Conservation (phyloP, 2,888 invertebrate species). For the Stictocephala bisonia region DNA sequence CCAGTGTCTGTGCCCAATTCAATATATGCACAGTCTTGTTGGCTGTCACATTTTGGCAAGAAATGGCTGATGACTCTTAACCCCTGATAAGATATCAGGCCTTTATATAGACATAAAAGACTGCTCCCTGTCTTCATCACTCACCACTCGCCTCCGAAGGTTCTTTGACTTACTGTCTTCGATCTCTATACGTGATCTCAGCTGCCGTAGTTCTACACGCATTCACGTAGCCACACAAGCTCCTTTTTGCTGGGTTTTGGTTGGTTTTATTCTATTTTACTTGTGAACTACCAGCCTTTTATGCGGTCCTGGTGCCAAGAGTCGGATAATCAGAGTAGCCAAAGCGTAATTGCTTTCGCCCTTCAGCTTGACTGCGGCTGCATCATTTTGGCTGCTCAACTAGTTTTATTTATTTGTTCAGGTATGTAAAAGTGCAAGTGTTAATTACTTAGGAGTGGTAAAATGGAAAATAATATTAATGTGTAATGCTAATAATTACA, state of each 20-base stretch:
- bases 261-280: not conserved
- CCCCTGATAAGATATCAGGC: slow-evolving; percentile 7
- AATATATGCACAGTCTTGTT: too few species aligned
- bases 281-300: slow-evolving; percentile 2
- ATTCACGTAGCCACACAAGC: too few species aligned
- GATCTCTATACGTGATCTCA: slow-evolving; percentile 2
- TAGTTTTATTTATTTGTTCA: slow-evolving; percentile 20
- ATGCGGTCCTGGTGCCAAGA: slow-evolving; percentile 18
- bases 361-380: not conserved
- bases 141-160: slow-evolving; percentile 11
- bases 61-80: not conserved
- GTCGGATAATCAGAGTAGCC: not conserved
- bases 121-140: not conserved
- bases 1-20: too few species aligned
- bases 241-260: too few species aligned
- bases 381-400: slow-evolving; percentile 28
- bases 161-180: not conserved
- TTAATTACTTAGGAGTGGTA: too few species aligned
- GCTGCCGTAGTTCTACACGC: too few species aligned
- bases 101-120: not conserved
- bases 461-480: too few species aligned
- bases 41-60: slow-evolving; percentile 31
- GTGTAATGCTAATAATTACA: too few species aligned
- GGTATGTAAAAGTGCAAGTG: too few species aligned
- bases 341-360: not conserved